phyloP scores from a whole-genome alignment of 2,888 invertebrate species.

The Nymphalis c-album region DNA sequence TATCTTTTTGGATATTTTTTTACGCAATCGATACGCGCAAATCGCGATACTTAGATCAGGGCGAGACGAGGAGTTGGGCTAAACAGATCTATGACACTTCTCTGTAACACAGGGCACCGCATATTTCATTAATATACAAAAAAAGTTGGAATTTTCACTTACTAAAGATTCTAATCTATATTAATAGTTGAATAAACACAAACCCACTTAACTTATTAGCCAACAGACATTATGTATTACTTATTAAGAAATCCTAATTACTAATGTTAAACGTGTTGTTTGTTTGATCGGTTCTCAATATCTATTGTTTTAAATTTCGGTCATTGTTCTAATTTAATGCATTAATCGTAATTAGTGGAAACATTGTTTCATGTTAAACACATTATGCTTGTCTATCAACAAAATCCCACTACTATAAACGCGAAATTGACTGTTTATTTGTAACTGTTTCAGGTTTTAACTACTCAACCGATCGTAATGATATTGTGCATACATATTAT shows the following conservation, averaged over 20 bases:
- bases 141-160: background rate
- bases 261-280: conserved; percentile 8
- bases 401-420: too few relatives aligned
- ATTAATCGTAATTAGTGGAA: background rate
- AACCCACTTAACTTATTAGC: background rate
- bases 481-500: too few relatives aligned
- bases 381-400: background rate
- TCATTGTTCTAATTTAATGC: conserved; percentile 26
- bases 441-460: too few relatives aligned
- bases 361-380: conserved; percentile 14
- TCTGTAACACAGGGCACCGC: too few relatives aligned
- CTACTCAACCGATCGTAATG: too few relatives aligned
- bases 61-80: too few relatives aligned
- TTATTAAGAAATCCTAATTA: background rate
- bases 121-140: too few relatives aligned
- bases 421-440: too few relatives aligned
- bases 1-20: too few relatives aligned
- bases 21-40: too few relatives aligned
- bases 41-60: too few relatives aligned
- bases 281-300: conserved; percentile 10
- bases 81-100: too few relatives aligned
- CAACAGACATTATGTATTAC: background rate
- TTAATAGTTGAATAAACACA: background rate
- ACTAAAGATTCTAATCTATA: background rate
- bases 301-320: conserved; percentile 30